A percentile compares a stretch with the other conserved stretches of the same genome.
Conservation (phyloP, 2,888 invertebrate genomes). For the Parapristionchus giblindavisi region DNA sequence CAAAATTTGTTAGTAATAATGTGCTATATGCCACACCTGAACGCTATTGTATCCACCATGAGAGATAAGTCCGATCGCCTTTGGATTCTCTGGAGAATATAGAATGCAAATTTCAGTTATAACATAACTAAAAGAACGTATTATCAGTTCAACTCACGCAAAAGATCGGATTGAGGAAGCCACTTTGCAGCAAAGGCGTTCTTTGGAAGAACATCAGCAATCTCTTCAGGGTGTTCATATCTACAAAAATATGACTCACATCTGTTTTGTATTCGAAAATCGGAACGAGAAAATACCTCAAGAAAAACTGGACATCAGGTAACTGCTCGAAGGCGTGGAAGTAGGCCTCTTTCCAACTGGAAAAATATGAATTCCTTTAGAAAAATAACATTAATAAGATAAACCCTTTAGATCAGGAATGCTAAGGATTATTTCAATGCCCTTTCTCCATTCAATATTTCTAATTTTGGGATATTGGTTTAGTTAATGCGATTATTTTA, state of each 20-base stretch:
- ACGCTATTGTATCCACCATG: slow-evolving; percentile 81
- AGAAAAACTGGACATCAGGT: slow-evolving; percentile 55
- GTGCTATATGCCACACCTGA: no score
- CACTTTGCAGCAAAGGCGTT: slow-evolving; percentile 58
- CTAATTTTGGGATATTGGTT: no score
- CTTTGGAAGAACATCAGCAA: slow-evolving; percentile 28
- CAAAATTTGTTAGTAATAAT: no score
- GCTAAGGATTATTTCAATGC: no score
- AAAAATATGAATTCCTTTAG: not conserved
- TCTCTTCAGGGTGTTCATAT: slow-evolving; percentile 20
- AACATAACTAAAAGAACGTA: no score
- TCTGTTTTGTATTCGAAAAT: not conserved
- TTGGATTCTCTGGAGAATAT: slow-evolving; percentile 75
- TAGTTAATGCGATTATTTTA: no score
- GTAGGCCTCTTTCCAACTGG: slow-evolving; percentile 45
- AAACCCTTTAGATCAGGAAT: no score
- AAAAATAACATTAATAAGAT: not conserved
- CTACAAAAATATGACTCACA: slow-evolving; percentile 19
- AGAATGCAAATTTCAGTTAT: no score
- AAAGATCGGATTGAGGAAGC: slow-evolving; percentile 60
- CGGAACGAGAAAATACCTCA: slow-evolving; percentile 30
- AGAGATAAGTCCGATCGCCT: slow-evolving; percentile 78
- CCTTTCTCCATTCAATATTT: no score
- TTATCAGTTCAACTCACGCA: slow-evolving; percentile 36
- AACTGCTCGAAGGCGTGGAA: slow-evolving; percentile 44